These are phyloP conservation scores for Anniella stebbinsi DNA, from an alignment of 2,797 vertebrate species.

Conservation along the genomic window DNA sequence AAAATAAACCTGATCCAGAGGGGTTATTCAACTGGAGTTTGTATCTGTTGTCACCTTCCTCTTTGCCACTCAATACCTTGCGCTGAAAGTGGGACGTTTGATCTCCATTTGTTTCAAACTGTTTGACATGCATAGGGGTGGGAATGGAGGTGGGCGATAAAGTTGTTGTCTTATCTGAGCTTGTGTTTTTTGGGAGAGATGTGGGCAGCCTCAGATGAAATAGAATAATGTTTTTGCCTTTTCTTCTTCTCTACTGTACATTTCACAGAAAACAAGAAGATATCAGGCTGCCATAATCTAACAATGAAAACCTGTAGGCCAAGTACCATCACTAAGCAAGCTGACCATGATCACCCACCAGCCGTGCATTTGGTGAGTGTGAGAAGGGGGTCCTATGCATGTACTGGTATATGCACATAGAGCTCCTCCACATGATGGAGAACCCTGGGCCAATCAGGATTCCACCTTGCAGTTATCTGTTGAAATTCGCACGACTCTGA, in stretches of 20 bases:
- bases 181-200: conserved; percentile 7
- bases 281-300: background rate
- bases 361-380: too few relatives aligned
- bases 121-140: conserved; percentile 38
- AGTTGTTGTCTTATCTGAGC: conserved; percentile 19
- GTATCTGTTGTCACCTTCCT: conserved; percentile 68
- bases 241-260: background rate
- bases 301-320: background rate
- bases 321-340: background rate
- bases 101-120: conserved; percentile 25
- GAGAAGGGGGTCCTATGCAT: background rate
- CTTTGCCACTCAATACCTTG: conserved; percentile 46
- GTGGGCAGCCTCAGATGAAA: rapidly evolving
- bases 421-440: background rate
- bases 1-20: conserved; percentile 52
- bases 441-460: background rate
- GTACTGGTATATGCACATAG: background rate
- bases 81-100: conserved; percentile 38
- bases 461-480: background rate
- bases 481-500: too few relatives aligned
- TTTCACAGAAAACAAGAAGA: background rate
- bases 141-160: background rate
- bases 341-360: too few relatives aligned
- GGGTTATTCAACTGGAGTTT: conserved; percentile 61
- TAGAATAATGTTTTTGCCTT: background rate